Evolutionary conservation across 2,113 vertebrate species (phyloP).

Genomic region (Bos taurus): DNA sequence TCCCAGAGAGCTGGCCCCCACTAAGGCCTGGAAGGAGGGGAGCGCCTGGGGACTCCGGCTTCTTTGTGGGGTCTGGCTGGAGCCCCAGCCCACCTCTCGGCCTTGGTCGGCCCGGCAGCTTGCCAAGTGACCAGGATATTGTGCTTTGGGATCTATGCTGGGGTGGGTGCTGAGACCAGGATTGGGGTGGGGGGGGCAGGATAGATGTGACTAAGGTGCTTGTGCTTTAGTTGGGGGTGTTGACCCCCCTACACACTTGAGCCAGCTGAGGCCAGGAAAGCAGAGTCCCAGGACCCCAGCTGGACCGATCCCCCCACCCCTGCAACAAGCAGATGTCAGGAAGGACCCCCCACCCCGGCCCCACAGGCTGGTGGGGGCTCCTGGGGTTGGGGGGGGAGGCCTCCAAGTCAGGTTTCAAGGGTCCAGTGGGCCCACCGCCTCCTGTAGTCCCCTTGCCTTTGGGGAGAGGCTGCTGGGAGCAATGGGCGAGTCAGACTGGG

Average conservation of each 20-base stretch:
- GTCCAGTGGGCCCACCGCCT: not conserved
- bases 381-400: not conserved
- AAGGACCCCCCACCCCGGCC: not conserved
- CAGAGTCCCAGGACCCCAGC: not conserved
- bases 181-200: not conserved
- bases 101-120: not conserved
- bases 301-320: not conserved
- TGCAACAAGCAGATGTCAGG: not conserved
- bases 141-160: conserved; percentile 69
- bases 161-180: not conserved
- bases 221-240: conserved; percentile 69
- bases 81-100: not conserved
- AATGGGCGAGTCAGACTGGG: not conserved
- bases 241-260: not conserved
- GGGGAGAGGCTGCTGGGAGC: not conserved
- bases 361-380: not conserved
- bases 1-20: conserved; percentile 21
- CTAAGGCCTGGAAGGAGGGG: conserved; percentile 48
- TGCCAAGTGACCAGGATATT: conserved; percentile 60
- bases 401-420: not conserved
- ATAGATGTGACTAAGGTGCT: conserved; percentile 68
- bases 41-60: not conserved
- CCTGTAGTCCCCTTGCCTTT: not conserved
- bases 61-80: not conserved
- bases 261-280: not conserved